phyloP scores from a whole-genome alignment of 2,888 invertebrate species.

The Rosalia funebris region DNA sequence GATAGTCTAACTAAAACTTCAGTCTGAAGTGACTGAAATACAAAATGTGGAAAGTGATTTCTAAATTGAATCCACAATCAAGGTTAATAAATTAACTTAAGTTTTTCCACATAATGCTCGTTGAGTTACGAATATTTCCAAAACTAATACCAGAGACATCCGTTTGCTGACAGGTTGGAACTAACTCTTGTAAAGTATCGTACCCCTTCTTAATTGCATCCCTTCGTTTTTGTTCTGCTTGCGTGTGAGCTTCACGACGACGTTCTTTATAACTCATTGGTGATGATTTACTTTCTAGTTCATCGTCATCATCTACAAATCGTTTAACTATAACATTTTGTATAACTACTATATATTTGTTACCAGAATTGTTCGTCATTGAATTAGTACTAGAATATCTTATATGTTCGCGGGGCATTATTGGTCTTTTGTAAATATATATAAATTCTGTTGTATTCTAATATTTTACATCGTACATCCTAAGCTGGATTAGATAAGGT shows the following conservation, averaged over 20 bases:
- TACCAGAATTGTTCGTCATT: conserved; percentile 22
- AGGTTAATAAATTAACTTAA: no score
- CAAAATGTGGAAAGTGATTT: no score
- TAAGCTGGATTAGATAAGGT: no score
- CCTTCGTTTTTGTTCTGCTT: conserved; percentile 95
- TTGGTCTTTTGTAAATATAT: no score
- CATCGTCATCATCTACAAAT: conserved; percentile 71
- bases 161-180: conserved; percentile 93
- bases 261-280: conserved; percentile 91
- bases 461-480: no score
- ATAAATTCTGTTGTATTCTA: no score
- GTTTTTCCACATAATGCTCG: no score
- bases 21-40: no score
- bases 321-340: background rate
- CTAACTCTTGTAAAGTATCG: conserved; percentile 90
- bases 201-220: conserved; percentile 98
- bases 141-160: conserved; percentile 80
- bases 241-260: conserved; percentile 92
- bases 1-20: no score
- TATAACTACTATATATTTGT: background rate
- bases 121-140: no score
- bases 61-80: no score
- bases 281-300: conserved; percentile 70
- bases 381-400: conserved; percentile 17
- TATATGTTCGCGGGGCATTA: conserved; percentile 18